Evolutionary conservation across 2,797 vertebrate genomes (phyloP).

Genomic region (Varecia variegata): DNA sequence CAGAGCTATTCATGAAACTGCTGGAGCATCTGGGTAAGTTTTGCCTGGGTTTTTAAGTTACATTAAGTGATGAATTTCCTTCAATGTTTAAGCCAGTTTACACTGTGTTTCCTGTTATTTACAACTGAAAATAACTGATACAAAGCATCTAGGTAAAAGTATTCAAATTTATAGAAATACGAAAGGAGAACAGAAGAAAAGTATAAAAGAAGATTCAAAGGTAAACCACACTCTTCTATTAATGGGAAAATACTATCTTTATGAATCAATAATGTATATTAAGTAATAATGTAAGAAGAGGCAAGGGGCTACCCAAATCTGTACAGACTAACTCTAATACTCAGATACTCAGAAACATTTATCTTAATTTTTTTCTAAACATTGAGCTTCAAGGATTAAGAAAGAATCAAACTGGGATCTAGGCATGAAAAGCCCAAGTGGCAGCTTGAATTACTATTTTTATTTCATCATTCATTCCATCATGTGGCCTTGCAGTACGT

Average conservation of each 20-base stretch:
- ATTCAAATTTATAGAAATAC: not conserved
- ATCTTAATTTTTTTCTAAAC: not conserved
- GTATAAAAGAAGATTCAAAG: not conserved
- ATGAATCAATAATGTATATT: not conserved
- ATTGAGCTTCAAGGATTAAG: not conserved
- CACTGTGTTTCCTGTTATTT: not conserved
- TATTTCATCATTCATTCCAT: not conserved
- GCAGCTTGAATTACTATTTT: not conserved
- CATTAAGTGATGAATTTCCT: not conserved
- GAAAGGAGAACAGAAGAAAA: not conserved
- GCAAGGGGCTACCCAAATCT: not conserved
- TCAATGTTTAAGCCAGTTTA: conserved; percentile 3
- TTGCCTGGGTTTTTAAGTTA: not conserved
- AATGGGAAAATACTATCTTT: not conserved
- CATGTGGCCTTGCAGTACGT: not conserved
- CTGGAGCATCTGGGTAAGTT: not conserved
- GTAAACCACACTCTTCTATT: not conserved
- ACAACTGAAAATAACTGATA: not conserved
- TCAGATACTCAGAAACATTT: not conserved
- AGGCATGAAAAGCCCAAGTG: not conserved
- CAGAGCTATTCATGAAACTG: not conserved
- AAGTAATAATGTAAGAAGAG: not conserved
- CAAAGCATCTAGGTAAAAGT: not conserved
- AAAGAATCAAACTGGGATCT: not conserved
- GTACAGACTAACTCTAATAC: not conserved